Evolutionary conservation across 2,888 invertebrate species (phyloP), one percentile per base, ranked within the genome.

Genomic region (Adela reaumurella): DNA sequence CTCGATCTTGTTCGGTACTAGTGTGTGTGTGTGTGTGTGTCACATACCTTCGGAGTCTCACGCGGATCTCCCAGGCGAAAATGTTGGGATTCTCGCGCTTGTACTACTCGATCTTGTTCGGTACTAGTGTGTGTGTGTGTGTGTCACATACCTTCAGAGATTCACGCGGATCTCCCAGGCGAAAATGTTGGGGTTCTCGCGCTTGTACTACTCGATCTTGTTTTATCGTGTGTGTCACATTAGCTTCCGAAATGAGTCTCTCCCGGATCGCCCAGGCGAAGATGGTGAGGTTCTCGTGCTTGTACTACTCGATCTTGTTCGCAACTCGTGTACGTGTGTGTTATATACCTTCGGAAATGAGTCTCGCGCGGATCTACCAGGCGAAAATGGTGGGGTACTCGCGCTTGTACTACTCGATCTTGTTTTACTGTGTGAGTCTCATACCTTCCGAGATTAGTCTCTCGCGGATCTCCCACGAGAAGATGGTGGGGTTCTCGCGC

Each of bases 181-280:
- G 68, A 94, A 94, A 65, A 94, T 93, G 54, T 94, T 94, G 11
- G 94, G 93, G 70, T 94, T 94, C 67, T 94, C 93, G 56, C 91
- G 72, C 80, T 94, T 94, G 83, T 94, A 93, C 72, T 92, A 90
- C 72, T 94, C 93, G n/a, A n/a, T n/a, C n/a, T n/a, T n/a, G n/a
- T n/a, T n/a, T n/a, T n/a, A n/a, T n/a, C n/a, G n/a, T n/a, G 60
- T 94, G 94, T 81, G 92, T 93, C 55, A 90, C 24, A 84, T 84
- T 84, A 96, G 96, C 95, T 89, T 97, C 97, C 55, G 93, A 92
- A 63, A 97, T 94, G 54, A 97, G 88, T 69, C 95, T 84, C 76
- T 98, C 97, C 50, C 97, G 84, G 58, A 97, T 97, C 83, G 97
- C 97, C 97, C 97, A 97, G 45, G 97, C 97, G 71, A 97, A 97